These are phyloP conservation scores for Euura saliciscinereae DNA, from an alignment of 1,140 invertebrate species.

Conservation along the genomic window DNA sequence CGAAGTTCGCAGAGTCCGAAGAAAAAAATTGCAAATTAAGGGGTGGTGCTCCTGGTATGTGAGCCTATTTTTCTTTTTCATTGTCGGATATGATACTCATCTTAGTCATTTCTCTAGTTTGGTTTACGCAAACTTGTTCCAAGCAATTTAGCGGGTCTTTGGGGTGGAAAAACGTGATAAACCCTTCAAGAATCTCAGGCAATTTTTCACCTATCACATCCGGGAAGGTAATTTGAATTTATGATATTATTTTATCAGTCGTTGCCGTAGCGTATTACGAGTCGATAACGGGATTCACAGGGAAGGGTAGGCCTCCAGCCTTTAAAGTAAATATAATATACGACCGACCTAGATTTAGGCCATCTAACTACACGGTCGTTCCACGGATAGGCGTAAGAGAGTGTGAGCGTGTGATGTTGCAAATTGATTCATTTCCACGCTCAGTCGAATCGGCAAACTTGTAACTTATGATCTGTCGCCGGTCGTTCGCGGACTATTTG, in stretches of 20 bases:
- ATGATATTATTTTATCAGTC: constrained; percentile 13
- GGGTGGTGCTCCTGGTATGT: too few relatives aligned
- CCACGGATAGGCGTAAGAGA: neutral
- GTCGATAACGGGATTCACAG: neutral
- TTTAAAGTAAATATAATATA: constrained; percentile 11
- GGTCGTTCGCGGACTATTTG: neutral
- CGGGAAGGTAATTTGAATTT: constrained; percentile 11
- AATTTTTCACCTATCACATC: constrained; percentile 15
- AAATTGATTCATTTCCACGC: constrained; percentile 15
- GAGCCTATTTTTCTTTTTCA: too few relatives aligned
- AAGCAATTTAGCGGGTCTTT: neutral
- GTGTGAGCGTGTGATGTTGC: neutral
- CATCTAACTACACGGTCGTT: neutral
- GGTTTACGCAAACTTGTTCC: too few relatives aligned
- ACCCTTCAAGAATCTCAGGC: neutral
- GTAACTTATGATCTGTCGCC: constrained; percentile 10
- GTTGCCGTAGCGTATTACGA: neutral
- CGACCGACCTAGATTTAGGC: neutral
- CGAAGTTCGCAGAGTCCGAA: too few relatives aligned
- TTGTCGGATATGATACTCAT: too few relatives aligned
- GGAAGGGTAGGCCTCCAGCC: neutral
- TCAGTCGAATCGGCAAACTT: constrained; percentile 9
- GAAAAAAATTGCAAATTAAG: too few relatives aligned
- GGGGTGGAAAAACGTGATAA: neutral
- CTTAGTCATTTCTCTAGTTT: too few relatives aligned